Conservation (phyloP, 2,113 vertebrate species). For the Ailurus styani region DNA sequence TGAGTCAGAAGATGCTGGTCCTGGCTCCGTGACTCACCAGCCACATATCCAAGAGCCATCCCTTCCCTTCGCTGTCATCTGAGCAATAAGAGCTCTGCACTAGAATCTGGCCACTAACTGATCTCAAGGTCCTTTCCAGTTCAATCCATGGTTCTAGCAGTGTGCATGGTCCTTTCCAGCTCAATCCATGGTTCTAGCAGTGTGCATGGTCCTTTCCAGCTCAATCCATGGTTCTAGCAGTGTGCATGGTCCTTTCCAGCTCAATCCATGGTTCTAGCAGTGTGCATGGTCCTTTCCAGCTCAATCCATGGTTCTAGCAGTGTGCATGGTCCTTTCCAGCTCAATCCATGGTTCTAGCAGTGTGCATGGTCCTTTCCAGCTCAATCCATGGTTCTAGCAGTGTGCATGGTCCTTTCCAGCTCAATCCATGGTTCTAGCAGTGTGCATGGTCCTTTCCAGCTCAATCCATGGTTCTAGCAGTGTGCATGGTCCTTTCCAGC, state of each 20-base stretch:
- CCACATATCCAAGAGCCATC: fast-evolving
- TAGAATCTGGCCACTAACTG: background rate
- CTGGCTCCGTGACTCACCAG: background rate
- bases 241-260: background rate
- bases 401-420: background rate
- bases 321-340: background rate
- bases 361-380: background rate
- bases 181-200: background rate
- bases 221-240: background rate
- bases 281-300: background rate
- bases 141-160: background rate
- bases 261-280: background rate
- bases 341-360: background rate
- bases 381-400: background rate
- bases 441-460: background rate
- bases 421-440: background rate
- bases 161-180: background rate
- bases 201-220: background rate
- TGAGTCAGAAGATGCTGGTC: background rate
- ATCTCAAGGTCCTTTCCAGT: background rate
- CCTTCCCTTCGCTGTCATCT: background rate
- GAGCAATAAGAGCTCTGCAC: background rate
- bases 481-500: background rate
- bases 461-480: background rate
- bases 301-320: background rate